Base-by-base conservation (phyloP, 2,113 vertebrate species). In the Barbus barbus region DNA sequence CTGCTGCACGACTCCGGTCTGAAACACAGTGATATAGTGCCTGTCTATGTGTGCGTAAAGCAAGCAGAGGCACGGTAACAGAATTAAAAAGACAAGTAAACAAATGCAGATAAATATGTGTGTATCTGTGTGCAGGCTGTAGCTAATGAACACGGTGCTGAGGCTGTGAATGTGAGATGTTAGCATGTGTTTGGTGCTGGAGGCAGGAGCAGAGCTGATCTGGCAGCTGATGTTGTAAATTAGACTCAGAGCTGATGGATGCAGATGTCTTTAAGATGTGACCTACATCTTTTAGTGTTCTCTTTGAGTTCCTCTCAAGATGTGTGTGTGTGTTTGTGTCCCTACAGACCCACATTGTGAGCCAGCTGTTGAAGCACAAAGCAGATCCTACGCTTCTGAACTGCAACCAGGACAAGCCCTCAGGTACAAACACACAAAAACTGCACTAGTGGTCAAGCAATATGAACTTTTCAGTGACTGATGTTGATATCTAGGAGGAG, bases 371-470 rank as follows among this genome's bases (percentile, higher is more conserved):
- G 91, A 91, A 89, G 79, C 94, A 95, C 89, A 91, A 94, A 83
- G 96, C 96, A 26, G 95, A 98, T 90, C 97, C 97, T 0, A 94
- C 92, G 83, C 92, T 97, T 61, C 89, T 97, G 88, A 99, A 98
- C 94, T 95, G 94, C 92, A 96, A 95, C 89, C 95, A 96, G 82
- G 96, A 98, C 90, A 98, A 97, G 77, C 94, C 98, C 71, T 97
- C 97, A 93, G 98, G 98, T 99, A 83, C 13, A 83, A 9, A 56
- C 16, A 38, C 56, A 48, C 67, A 75, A 76, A 60, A 69, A 84
- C 75, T 18, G 8, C 3, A 38, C 20, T 38, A 38, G 69, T 26
- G 65, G 9, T 38, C 33, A 11, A 71, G 20, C 33, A 2, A n/a
- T 38, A 12, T 0, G 1, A 22, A 1, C 3, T 36, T 69, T 36